phyloP scores from a whole-genome alignment of 2,113 vertebrate genomes.

The Triplophysa rosa region DNA sequence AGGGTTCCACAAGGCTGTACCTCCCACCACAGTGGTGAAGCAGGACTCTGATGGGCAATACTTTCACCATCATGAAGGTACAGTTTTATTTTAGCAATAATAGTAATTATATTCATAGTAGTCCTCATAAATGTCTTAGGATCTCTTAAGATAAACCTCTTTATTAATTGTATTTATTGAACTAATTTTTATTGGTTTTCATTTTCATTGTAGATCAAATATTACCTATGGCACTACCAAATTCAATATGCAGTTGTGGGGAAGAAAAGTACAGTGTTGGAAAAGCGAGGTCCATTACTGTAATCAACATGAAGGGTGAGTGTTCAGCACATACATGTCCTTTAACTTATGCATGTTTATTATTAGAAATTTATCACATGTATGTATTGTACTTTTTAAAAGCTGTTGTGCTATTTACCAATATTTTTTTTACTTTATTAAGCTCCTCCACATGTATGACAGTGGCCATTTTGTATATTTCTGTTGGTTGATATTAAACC shows the following conservation, averaged over 20 bases:
- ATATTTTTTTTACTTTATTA: neutral
- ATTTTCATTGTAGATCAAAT: neutral
- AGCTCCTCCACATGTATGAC: too few species aligned
- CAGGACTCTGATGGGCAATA: constrained; percentile 7
- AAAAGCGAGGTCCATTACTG: neutral
- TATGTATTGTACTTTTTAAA: neutral
- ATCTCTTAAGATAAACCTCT: neutral
- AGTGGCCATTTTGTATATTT: too few species aligned
- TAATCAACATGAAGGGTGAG: constrained; percentile 20
- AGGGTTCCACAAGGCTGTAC: neutral
- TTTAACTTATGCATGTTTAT: neutral
- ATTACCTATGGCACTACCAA: constrained; percentile 3
- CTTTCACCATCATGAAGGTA: constrained; percentile 1
- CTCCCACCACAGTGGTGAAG: neutral
- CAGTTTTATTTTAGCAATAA: neutral
- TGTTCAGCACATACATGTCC: neutral
- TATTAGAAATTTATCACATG: neutral
- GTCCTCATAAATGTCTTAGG: neutral
- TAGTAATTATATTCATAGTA: neutral
- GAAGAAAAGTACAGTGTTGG: constrained; percentile 19
- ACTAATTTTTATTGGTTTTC: neutral
- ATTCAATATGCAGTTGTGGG: constrained; percentile 3
- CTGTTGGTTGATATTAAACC: too few species aligned
- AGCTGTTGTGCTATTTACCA: neutral
- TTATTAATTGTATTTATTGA: neutral